Evolutionary conservation across 2,797 vertebrate species (phyloP).

Genomic region (Pseudochromis fuscus): DNA sequence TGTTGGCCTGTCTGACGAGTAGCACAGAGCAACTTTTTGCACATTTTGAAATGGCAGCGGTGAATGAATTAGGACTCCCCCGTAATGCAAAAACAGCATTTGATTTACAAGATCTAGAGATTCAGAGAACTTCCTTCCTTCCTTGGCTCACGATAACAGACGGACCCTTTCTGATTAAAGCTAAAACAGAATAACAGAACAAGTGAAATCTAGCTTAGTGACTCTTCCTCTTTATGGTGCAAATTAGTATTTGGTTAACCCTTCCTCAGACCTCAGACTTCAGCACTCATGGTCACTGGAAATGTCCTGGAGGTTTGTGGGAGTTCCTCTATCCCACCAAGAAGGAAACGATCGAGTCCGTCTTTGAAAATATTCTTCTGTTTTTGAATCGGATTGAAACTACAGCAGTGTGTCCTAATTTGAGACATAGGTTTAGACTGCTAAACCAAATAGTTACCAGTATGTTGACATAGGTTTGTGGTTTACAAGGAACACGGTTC

Average conservation of each 20-base stretch:
- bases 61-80: constrained; percentile 6
- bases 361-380: constrained; percentile 46
- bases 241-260: constrained; percentile 73
- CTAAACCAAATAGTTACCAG: constrained; percentile 57
- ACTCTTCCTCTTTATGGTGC: constrained; percentile 37
- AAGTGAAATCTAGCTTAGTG: constrained; percentile 56
- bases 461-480: constrained; percentile 82
- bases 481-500: constrained; percentile 72
- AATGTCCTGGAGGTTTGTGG: constrained; percentile 74
- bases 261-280: constrained; percentile 66
- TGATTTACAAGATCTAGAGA: constrained; percentile 23
- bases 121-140: constrained; percentile 29
- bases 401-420: constrained; percentile 48
- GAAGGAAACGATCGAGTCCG: constrained; percentile 43
- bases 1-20: constrained; percentile 20
- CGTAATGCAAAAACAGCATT: constrained; percentile 8
- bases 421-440: constrained; percentile 46
- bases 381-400: constrained; percentile 55
- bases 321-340: constrained; percentile 46
- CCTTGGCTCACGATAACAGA: constrained; percentile 8
- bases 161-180: constrained; percentile 34
- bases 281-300: constrained; percentile 65
- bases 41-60: constrained; percentile 26
- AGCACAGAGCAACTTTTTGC: constrained; percentile 7
- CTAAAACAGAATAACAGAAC: constrained; percentile 36